Percentiles rank a stretch among this genome's conserved stretches.
Conservation (phyloP, 2,113 vertebrate species). For the Ceyx melanurus region DNA sequence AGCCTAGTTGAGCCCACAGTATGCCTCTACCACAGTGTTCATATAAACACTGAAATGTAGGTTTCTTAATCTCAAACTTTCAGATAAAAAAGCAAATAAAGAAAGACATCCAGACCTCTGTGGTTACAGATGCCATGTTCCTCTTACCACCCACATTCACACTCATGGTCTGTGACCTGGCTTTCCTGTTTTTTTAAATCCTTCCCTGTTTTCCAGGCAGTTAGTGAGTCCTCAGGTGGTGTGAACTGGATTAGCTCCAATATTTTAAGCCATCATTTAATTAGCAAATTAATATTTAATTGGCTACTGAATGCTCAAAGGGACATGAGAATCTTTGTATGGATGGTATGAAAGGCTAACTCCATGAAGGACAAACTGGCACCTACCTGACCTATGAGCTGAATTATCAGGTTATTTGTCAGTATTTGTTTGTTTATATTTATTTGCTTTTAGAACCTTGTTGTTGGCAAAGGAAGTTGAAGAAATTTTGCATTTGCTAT, state of each 20-base stretch:
- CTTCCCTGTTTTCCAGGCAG: neutral
- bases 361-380: neutral
- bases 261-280: slow-evolving; percentile 37
- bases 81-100: neutral
- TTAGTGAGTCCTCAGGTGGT: neutral
- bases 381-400: neutral
- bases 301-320: neutral
- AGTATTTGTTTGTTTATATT: neutral
- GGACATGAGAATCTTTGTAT: neutral
- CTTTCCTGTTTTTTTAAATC: neutral
- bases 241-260: neutral
- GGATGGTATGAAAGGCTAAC: neutral
- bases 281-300: slow-evolving; percentile 28
- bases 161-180: neutral
- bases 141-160: fast-evolving
- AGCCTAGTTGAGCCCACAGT: neutral
- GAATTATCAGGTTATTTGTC: neutral
- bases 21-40: neutral
- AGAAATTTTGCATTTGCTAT: neutral
- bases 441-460: neutral
- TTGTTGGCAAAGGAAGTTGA: neutral
- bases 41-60: neutral
- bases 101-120: neutral
- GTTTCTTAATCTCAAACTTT: neutral
- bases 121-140: neutral